Conservation (phyloP, 2,888 invertebrate species). For the Strigamia maritima region DNA sequence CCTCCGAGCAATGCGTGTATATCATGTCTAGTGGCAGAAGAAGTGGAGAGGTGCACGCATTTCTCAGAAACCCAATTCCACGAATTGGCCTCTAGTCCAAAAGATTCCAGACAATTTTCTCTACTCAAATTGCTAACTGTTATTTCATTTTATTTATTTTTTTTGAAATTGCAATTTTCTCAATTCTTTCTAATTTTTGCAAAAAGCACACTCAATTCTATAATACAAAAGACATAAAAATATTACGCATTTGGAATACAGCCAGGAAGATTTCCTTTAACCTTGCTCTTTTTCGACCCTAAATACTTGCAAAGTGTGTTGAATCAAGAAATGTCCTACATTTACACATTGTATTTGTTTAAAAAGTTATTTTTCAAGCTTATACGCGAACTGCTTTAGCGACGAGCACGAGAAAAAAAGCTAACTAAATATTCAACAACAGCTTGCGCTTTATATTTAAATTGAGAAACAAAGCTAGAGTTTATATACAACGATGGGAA, state of each 20-base stretch:
- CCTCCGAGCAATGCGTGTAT: neutral
- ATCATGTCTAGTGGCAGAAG: neutral
- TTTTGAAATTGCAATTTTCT: neutral
- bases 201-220: neutral
- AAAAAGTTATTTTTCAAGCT: slow-evolving; percentile 4
- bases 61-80: neutral
- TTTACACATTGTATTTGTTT: slow-evolving; percentile 10
- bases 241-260: slow-evolving; percentile 5
- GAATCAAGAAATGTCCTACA: neutral
- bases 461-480: neutral
- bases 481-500: slow-evolving; percentile 1
- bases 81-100: neutral
- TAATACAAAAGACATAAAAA: neutral
- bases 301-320: slow-evolving; percentile 10
- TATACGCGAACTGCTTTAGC: neutral
- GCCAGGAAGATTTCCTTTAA: slow-evolving; percentile 10
- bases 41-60: neutral
- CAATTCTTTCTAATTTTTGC: neutral
- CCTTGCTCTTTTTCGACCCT: slow-evolving; percentile 15
- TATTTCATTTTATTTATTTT: no score
- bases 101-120: neutral
- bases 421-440: neutral
- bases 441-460: neutral
- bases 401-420: neutral
- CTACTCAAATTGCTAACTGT: neutral